Evolutionary conservation across 2,113 vertebrate genomes (phyloP).

Genomic region (Gallinago undulata): DNA sequence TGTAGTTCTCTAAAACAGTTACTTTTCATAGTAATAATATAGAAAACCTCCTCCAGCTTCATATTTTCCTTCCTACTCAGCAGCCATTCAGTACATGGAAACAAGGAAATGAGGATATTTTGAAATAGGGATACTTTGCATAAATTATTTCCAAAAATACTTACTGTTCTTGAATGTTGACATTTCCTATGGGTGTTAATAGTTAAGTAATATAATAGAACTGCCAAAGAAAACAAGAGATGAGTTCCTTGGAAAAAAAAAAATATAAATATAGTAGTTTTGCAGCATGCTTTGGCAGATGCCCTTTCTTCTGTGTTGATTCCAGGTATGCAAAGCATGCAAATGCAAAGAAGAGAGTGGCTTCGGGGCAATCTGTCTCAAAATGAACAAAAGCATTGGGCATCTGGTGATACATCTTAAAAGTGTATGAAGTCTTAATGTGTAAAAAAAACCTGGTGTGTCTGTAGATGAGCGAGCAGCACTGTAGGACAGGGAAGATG

Average conservation of each 20-base stretch:
- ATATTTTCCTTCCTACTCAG: not conserved
- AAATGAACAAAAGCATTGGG: not conserved
- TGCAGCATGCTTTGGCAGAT: not conserved
- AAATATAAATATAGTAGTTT: not conserved
- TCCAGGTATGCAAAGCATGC: not conserved
- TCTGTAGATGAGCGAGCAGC: not conserved
- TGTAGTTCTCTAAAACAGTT: not conserved
- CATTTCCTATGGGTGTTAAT: not conserved
- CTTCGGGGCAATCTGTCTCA: not conserved
- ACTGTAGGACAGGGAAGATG: not conserved
- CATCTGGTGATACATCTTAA: not conserved
- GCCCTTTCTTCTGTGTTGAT: not conserved
- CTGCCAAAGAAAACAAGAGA: not conserved
- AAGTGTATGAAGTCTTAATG: not conserved
- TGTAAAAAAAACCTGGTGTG: not conserved
- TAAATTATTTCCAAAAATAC: not conserved
- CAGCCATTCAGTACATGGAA: not conserved
- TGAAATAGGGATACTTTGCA: not conserved
- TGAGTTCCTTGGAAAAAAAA: not conserved
- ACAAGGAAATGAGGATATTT: constrained; percentile 3
- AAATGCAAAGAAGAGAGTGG: not conserved
- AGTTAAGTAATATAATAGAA: not conserved
- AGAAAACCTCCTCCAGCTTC: not conserved
- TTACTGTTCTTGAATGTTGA: not conserved
- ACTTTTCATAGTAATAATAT: not conserved